phyloP scores from a whole-genome alignment of 2,113 vertebrate species.

The Hippocampus zosterae region DNA sequence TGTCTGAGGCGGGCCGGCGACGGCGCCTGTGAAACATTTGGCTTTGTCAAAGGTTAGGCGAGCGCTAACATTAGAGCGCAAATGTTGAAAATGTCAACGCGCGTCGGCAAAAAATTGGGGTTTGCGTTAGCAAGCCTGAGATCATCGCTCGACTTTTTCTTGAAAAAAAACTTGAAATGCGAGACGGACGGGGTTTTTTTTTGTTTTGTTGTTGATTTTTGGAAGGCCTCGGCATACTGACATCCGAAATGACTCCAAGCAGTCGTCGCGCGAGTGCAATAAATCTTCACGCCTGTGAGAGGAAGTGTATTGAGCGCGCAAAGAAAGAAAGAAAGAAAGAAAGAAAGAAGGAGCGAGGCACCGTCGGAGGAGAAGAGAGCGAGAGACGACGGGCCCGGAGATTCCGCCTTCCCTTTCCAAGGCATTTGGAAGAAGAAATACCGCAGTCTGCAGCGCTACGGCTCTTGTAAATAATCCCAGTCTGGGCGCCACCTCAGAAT shows the following conservation, averaged over 20 bases:
- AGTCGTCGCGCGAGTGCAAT: conserved; percentile 9
- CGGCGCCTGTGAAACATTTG: conserved; percentile 35
- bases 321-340: not conserved
- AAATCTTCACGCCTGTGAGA: conserved; percentile 6
- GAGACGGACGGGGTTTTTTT: conserved; percentile 6
- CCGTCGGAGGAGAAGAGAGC: conserved; percentile 10
- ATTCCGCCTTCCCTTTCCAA: conserved; percentile 57
- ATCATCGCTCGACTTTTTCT: not conserved
- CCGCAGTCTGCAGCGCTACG: conserved; percentile 70
- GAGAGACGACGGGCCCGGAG: conserved; percentile 30
- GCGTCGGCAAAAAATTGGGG: not conserved
- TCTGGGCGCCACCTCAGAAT: conserved; percentile 76
- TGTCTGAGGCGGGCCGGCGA: conserved; percentile 32
- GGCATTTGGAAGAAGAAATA: conserved; percentile 70
- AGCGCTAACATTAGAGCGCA: conserved; percentile 6
- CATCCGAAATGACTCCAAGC: conserved; percentile 7
- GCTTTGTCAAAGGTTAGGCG: conserved; percentile 30
- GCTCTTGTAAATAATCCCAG: conserved; percentile 75
- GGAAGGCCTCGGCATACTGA: not conserved
- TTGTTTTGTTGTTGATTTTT: not conserved
- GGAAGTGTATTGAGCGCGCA: not conserved
- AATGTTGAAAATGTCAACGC: conserved; percentile 2
- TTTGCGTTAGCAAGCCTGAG: not conserved
- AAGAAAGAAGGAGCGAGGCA: conserved; percentile 15
- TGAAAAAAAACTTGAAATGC: conserved; percentile 7